These are phyloP conservation scores for Pegoplata infirma DNA, from an alignment of 2,888 invertebrate species.

Conservation along the genomic window DNA sequence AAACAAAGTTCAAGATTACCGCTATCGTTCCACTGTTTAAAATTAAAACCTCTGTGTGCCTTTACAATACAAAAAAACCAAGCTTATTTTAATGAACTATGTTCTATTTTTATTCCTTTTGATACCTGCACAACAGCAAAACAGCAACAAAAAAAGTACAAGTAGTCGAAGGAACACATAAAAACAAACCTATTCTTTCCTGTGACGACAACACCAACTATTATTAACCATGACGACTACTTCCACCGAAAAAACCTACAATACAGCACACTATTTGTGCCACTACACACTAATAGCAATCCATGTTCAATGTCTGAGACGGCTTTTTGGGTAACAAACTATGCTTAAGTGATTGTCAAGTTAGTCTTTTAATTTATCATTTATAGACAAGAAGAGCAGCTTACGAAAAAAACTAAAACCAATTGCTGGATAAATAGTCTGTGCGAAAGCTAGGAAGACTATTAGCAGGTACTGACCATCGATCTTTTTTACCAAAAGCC, in stretches of 20 bases:
- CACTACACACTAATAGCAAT: constrained; percentile 62
- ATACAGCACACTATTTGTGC: constrained; percentile 63
- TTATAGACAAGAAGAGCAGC: constrained; percentile 74
- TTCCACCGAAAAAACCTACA: constrained; percentile 40
- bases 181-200: constrained; percentile 51
- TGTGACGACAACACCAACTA: constrained; percentile 52
- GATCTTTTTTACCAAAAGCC: no score
- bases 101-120: constrained; percentile 73
- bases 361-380: constrained; percentile 77
- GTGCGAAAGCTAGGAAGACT: no score
- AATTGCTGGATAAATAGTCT: no score
- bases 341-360: constrained; percentile 77
- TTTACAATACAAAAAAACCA: constrained; percentile 42
- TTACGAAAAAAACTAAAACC: constrained; percentile 26
- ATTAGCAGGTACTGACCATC: no score
- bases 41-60: constrained; percentile 47
- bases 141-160: constrained; percentile 38
- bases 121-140: constrained; percentile 68
- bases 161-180: constrained; percentile 29
- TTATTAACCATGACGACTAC: constrained; percentile 60
- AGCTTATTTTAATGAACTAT: constrained; percentile 74
- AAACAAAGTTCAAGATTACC: constrained; percentile 75
- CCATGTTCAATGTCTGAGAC: constrained; percentile 62
- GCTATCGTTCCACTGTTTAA: constrained; percentile 71
- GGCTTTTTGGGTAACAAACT: constrained; percentile 73